Evolutionary conservation across 2,113 vertebrate species (phyloP).

Genomic region (Macheiramphus alcinus): DNA sequence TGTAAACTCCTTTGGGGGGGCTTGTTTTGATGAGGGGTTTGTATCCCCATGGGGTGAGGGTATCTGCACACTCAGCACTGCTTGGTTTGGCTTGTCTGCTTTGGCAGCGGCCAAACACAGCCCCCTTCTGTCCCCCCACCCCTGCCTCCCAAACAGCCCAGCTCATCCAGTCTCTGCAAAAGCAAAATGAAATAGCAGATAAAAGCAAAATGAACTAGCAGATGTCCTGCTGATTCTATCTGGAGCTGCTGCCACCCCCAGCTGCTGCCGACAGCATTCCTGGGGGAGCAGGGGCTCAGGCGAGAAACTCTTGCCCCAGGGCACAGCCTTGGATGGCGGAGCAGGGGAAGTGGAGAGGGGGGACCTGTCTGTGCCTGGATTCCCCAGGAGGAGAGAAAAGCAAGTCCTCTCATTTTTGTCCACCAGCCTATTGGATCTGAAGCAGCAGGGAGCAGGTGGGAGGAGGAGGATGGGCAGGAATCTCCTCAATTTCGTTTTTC

Average conservation of each 20-base stretch:
- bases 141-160: background rate
- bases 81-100: background rate
- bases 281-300: background rate
- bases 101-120: background rate
- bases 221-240: background rate
- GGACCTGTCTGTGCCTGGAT: background rate
- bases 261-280: background rate
- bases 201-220: background rate
- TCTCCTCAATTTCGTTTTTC: background rate
- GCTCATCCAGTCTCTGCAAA: background rate
- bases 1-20: background rate
- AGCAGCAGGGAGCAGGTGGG: accelerated
- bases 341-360: background rate
- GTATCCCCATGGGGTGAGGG: background rate
- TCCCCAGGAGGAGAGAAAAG: background rate
- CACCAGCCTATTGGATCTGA: background rate
- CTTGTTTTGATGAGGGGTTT: background rate
- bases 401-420: background rate
- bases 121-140: too few relatives aligned
- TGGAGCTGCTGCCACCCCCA: background rate
- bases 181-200: background rate
- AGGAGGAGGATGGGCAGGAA: background rate
- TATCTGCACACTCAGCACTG: background rate
- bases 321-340: background rate
- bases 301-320: background rate